A percentile compares a stretch with the other conserved stretches of the same genome.
These are phyloP conservation scores for Hypolimnas misippus DNA, from an alignment of 2,888 invertebrate genomes.

Conservation along the genomic window DNA sequence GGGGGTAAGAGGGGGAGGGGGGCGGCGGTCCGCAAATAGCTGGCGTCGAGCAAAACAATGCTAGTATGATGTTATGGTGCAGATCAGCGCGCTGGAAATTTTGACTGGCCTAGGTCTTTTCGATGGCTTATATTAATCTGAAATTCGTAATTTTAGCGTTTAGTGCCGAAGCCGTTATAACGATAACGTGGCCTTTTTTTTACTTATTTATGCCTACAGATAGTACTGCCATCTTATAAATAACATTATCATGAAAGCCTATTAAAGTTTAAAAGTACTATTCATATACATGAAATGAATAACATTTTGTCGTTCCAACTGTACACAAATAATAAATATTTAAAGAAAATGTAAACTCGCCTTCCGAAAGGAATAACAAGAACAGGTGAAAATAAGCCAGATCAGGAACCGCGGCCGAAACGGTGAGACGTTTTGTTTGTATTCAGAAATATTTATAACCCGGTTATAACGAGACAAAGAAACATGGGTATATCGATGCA, in stretches of 20 bases:
- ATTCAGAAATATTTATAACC: conserved; percentile 45
- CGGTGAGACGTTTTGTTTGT: conserved; percentile 39
- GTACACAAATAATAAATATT: conserved; percentile 13
- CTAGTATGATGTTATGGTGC: conserved; percentile 77
- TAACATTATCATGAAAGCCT: neutral
- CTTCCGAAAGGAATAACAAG: conserved; percentile 14
- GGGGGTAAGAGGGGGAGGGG: conserved; percentile 46
- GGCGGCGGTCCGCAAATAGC: conserved; percentile 75
- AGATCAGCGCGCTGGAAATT: conserved; percentile 53
- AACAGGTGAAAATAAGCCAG: conserved; percentile 35
- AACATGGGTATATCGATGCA: conserved; percentile 51
- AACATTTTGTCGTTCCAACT: conserved; percentile 2
- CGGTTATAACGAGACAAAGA: conserved; percentile 60
- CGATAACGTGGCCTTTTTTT: neutral
- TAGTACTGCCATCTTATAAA: conserved; percentile 2
- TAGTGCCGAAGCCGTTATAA: neutral
- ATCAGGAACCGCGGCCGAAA: conserved; percentile 24
- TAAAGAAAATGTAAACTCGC: conserved; percentile 10
- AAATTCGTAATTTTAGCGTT: neutral
- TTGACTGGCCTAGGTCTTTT: conserved; percentile 37
- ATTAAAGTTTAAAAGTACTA: neutral
- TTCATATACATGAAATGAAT: neutral
- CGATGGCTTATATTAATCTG: conserved; percentile 10
- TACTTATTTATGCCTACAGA: neutral
- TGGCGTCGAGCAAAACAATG: conserved; percentile 79